phyloP scores from a whole-genome alignment of 2,113 vertebrate genomes.

The Gorsachius goisagi region DNA sequence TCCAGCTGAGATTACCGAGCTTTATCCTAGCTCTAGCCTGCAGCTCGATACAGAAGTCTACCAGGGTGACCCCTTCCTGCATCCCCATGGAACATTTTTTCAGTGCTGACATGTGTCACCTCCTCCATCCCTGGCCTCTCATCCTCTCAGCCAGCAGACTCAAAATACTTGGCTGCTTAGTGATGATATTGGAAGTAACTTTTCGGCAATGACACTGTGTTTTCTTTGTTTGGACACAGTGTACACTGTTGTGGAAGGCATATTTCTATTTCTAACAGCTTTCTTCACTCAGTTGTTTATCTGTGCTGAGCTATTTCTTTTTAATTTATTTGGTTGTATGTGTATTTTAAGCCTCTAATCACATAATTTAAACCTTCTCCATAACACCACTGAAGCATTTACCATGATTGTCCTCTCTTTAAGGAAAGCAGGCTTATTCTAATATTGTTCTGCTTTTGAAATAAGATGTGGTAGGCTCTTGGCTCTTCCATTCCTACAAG shows the following conservation, averaged over 20 bases:
- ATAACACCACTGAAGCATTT: background rate
- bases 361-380: background rate
- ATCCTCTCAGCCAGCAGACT: background rate
- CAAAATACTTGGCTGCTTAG: background rate
- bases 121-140: background rate
- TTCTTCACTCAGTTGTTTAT: background rate
- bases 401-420: background rate
- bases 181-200: background rate
- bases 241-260: background rate
- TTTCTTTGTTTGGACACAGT: background rate
- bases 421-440: background rate
- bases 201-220: background rate
- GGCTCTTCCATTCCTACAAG: background rate
- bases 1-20: background rate
- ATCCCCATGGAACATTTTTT: background rate
- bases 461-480: background rate
- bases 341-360: background rate
- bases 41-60: rapidly evolving
- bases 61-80: background rate
- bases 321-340: background rate
- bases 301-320: background rate
- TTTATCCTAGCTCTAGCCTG: background rate
- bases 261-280: background rate
- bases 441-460: background rate
- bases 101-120: background rate